Base-by-base conservation (phyloP, 2,113 vertebrate species). In the Lagenorhynchus albirostris region DNA sequence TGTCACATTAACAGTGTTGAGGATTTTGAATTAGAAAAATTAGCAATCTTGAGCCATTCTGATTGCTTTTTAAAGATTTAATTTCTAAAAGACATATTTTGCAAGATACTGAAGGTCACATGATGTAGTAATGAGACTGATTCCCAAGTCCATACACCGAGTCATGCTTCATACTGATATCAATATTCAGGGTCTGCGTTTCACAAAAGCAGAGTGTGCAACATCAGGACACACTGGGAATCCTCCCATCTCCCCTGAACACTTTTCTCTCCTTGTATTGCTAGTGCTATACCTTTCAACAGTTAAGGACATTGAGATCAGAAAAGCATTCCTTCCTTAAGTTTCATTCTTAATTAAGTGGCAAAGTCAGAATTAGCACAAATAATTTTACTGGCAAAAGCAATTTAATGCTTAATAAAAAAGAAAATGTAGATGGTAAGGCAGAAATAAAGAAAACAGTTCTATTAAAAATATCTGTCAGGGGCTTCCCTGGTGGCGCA, bases 11-110 rank as follows among this genome's bases (percentile, higher is more conserved):
- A 91, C 55, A 81, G 2, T 71, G 70, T 14, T 81, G 10, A 85
- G 36, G 15, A n/a, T 82, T 95, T 55, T 74, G 68, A 86, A 88
- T 86, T 44, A 44, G 41, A 88, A 81, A 95, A 92, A 41, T 18
- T 47, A 85, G 33, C 1, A 33, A 9, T 70, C 85, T 87, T 81
- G 71, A 84, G 33, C 5, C 29, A 81, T 15, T 87, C 20, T 0
- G 36, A 44, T 74, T 44, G 2, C 3, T 89, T 86, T 63, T 25
- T 20, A 33, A 92, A 41, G 2, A 25, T 89, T 91, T 76, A 63
- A 41, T 55, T 80, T 65, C 41, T 76, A 38, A 38, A 83, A 36
- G 7, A 36, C 8, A 0, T 18, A 36, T 65, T 81, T 67, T 73
- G 13, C 15, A 73, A 36, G n/a, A 47, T 10, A 36, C 14, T 86